Conservation (phyloP, 2,888 invertebrate species). For the Dynastes grantii region DNA sequence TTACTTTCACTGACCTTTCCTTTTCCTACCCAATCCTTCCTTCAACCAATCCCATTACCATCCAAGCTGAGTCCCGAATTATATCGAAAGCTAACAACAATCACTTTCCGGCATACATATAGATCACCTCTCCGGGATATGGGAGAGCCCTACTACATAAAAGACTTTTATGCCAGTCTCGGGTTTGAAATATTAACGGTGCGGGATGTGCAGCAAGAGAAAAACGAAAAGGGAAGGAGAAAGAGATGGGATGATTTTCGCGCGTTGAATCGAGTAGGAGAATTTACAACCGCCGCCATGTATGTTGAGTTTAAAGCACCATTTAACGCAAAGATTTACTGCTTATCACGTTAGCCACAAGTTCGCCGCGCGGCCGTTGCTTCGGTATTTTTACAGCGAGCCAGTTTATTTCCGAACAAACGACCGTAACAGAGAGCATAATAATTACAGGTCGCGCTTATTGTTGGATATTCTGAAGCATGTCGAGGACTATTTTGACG, state of each 20-base stretch:
- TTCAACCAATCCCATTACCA: no score
- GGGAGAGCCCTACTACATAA: background rate
- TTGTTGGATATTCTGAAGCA: background rate
- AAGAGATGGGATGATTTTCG: background rate
- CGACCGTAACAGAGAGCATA: conserved; percentile 15
- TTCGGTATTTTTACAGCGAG: conserved; percentile 2
- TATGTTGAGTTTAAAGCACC: conserved; percentile 43
- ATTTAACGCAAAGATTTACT: conserved; percentile 46
- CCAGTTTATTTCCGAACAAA: conserved; percentile 23
- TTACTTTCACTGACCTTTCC: no score
- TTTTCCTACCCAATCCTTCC: no score
- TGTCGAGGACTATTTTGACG: background rate
- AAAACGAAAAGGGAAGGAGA: background rate
- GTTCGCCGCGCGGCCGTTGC: background rate
- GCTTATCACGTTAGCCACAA: conserved; percentile 46
- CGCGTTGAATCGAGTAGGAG: conserved; percentile 25
- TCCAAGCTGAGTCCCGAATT: no score
- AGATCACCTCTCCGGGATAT: no score
- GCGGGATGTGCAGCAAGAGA: conserved; percentile 13
- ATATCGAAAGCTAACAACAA: no score
- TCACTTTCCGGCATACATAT: no score
- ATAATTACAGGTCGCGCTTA: background rate
- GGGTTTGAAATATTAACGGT: conserved; percentile 35
- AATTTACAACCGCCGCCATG: conserved; percentile 45
- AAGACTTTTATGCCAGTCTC: background rate